Evolutionary conservation across 2,797 vertebrate genomes (phyloP).

Genomic region (Sebastes nivosus): DNA sequence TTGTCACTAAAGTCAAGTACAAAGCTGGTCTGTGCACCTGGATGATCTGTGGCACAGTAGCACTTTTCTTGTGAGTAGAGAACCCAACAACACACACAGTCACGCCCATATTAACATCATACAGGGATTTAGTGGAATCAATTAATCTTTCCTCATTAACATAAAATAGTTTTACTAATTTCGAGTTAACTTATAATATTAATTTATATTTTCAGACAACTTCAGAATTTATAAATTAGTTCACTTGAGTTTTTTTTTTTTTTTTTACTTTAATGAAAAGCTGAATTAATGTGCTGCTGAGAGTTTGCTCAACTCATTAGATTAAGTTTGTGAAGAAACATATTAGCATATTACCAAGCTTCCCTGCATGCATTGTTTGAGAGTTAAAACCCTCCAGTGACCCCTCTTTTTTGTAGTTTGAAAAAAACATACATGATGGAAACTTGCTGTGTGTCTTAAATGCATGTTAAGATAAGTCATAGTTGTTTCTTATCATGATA

Average conservation of each 20-base stretch:
- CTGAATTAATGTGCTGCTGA: neutral
- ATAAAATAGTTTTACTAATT: neutral
- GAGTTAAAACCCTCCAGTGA: neutral
- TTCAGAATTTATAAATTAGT: neutral
- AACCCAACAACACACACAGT: neutral
- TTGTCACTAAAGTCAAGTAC: constrained; percentile 68
- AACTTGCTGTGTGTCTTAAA: too few species aligned
- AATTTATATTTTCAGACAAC: too few species aligned
- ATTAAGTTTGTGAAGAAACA: neutral
- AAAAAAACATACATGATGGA: too few species aligned
- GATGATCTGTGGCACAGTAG: constrained; percentile 53
- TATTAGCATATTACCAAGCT: neutral
- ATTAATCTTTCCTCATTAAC: neutral
- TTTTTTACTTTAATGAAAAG: neutral
- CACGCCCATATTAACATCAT: neutral
- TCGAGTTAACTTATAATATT: neutral
- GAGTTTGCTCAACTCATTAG: neutral
- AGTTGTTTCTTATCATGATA: neutral
- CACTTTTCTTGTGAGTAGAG: constrained; percentile 34
- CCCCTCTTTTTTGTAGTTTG: too few species aligned
- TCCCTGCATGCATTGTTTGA: neutral
- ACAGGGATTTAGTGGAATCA: neutral
- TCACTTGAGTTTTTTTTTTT: neutral
- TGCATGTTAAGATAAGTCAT: neutral
- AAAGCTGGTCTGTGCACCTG: constrained; percentile 73